phyloP scores from a whole-genome alignment of 2,888 invertebrate species.

The Hanleya hanleyi region DNA sequence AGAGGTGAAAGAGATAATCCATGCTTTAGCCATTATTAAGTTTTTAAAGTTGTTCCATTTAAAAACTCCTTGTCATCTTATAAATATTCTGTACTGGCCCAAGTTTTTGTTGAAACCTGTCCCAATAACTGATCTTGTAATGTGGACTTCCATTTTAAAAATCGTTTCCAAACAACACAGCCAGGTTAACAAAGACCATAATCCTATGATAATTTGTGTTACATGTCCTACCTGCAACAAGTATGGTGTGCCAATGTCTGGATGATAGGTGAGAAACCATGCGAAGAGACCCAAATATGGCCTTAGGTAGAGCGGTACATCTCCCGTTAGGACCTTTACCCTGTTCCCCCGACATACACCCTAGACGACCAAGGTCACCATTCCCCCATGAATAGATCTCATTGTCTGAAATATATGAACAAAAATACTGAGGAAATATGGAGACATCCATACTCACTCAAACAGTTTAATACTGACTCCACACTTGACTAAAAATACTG shows the following conservation, averaged over 20 bases:
- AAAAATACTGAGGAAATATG: too few relatives aligned
- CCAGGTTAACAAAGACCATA: too few relatives aligned
- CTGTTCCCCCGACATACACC: slow-evolving; percentile 50
- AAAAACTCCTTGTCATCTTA: neutral
- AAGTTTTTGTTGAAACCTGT: neutral
- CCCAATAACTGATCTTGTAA: too few relatives aligned
- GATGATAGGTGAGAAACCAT: slow-evolving; percentile 64
- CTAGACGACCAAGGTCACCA: slow-evolving; percentile 71
- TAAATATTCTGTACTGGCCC: neutral
- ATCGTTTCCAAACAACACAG: too few relatives aligned
- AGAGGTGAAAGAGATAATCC: too few relatives aligned
- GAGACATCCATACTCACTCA: too few relatives aligned
- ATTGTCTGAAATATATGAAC: slow-evolving; percentile 65
- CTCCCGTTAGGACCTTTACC: slow-evolving; percentile 56
- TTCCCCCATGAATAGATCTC: slow-evolving; percentile 71
- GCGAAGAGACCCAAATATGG: slow-evolving; percentile 71
- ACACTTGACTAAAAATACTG: too few relatives aligned
- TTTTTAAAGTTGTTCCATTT: too few relatives aligned
- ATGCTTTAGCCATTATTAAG: neutral
- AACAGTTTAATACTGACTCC: too few relatives aligned
- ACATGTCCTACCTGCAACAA: slow-evolving; percentile 65
- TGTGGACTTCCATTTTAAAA: too few relatives aligned
- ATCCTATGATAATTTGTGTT: too few relatives aligned
- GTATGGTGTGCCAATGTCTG: slow-evolving; percentile 68
- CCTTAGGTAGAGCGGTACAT: slow-evolving; percentile 62